Conservation (phyloP, 2,797 vertebrate species). For the Mormyrops boulengeri region DNA sequence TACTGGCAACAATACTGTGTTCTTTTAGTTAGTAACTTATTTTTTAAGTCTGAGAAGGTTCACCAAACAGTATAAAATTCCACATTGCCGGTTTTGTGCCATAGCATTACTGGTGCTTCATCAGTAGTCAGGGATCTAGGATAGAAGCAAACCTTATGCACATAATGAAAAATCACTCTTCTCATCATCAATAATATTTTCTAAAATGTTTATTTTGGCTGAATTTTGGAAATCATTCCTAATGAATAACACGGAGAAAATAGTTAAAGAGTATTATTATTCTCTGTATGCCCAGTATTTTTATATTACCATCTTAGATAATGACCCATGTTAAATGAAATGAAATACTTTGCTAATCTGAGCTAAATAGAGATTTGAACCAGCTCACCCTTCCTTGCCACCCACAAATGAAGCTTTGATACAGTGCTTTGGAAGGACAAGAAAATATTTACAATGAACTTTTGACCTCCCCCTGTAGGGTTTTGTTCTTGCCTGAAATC, state of each 20-base stretch:
- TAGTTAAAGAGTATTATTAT: background rate
- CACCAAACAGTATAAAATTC: background rate
- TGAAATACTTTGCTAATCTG: background rate
- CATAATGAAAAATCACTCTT: background rate
- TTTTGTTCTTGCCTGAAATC: background rate
- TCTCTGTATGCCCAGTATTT: background rate
- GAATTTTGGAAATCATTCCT: background rate
- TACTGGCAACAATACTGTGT: background rate
- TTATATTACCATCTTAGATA: background rate
- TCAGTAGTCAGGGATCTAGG: background rate
- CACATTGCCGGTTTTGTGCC: background rate
- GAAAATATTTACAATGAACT: background rate
- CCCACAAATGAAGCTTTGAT: background rate
- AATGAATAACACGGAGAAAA: background rate
- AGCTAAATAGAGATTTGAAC: background rate
- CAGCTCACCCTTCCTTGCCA: background rate
- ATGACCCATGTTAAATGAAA: background rate
- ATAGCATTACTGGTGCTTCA: background rate
- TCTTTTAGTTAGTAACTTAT: background rate
- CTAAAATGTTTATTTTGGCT: background rate
- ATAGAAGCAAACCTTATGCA: background rate
- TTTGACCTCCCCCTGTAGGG: background rate
- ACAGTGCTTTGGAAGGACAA: background rate
- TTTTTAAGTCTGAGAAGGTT: background rate
- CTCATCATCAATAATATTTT: background rate